phyloP scores from a whole-genome alignment of 1,140 invertebrate genomes.

The Arion vulgaris region DNA sequence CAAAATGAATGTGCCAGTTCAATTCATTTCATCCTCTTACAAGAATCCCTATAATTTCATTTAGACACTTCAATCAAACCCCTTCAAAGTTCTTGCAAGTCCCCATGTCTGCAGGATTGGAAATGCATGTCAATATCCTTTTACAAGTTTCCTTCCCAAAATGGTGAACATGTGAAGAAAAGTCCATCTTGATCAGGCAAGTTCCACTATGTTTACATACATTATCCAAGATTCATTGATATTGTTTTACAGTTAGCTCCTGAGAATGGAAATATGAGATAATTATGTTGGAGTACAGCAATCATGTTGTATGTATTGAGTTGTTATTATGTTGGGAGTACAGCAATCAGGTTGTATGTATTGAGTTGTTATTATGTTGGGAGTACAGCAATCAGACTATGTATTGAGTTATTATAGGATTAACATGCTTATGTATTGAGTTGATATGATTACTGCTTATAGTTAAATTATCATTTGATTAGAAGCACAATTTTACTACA shows the following conservation, averaged over 20 bases:
- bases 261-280: too few relatives aligned
- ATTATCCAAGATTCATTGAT: slow-evolving; percentile 74
- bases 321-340: too few relatives aligned
- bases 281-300: too few relatives aligned
- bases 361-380: too few relatives aligned
- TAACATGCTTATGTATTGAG: too few relatives aligned
- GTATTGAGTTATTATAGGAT: too few relatives aligned
- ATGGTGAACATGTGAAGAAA: slow-evolving; percentile 84
- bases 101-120: slow-evolving; percentile 51
- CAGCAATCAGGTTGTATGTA: too few relatives aligned
- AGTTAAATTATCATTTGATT: too few relatives aligned
- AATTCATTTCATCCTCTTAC: slow-evolving; percentile 47
- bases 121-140: slow-evolving; percentile 51
- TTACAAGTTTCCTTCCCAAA: slow-evolving; percentile 42
- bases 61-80: slow-evolving; percentile 85
- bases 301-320: too few relatives aligned
- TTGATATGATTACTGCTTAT: too few relatives aligned
- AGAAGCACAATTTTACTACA: too few relatives aligned
- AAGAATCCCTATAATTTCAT: slow-evolving; percentile 32
- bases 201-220: slow-evolving; percentile 89
- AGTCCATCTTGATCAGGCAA: slow-evolving; percentile 79
- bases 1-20: slow-evolving; percentile 42
- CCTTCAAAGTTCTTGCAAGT: slow-evolving; percentile 47
- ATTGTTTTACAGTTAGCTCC: slow-evolving; percentile 45
- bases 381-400: too few relatives aligned